Conservation (phyloP, 2,113 vertebrate genomes). For the Axis porcinus region DNA sequence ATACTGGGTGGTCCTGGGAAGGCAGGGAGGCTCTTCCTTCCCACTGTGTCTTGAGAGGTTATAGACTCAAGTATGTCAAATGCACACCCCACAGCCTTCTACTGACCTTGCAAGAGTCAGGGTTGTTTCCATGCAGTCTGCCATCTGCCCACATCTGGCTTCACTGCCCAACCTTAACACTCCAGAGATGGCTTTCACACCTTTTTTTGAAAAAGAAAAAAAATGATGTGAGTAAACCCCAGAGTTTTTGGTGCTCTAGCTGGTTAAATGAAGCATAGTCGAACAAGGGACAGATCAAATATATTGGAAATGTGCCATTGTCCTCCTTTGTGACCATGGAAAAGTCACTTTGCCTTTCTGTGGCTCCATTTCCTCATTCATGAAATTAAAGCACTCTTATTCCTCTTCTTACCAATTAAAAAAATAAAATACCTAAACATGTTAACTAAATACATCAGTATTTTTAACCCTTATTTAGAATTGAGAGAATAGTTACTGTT, state of each 20-base stretch:
- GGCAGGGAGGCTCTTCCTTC: not conserved
- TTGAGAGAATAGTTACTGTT: not conserved
- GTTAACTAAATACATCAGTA: not conserved
- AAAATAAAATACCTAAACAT: not conserved
- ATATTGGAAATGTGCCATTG: conserved; percentile 20
- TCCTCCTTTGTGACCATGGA: not conserved
- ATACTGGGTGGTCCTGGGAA: not conserved
- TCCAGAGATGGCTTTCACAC: not conserved
- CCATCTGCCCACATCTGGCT: conserved; percentile 49
- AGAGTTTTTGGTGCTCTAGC: not conserved
- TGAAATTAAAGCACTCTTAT: not conserved
- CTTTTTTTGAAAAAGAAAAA: not conserved
- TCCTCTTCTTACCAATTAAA: not conserved
- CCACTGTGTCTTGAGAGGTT: not conserved
- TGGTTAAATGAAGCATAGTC: not conserved
- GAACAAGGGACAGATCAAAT: not conserved
- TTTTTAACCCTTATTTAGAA: not conserved
- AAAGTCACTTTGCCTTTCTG: conserved; percentile 22
- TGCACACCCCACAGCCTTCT: not conserved
- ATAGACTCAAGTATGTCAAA: not conserved
- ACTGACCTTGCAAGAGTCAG: not conserved
- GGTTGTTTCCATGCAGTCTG: not conserved
- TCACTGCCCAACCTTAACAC: conserved; percentile 40
- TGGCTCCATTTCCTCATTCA: not conserved
- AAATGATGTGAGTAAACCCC: not conserved